A percentile compares a stretch with the other conserved stretches of the same genome.
These are phyloP conservation scores for Caenorhabditis macrosperma DNA, from an alignment of 2,888 invertebrate species.

Conservation along the genomic window DNA sequence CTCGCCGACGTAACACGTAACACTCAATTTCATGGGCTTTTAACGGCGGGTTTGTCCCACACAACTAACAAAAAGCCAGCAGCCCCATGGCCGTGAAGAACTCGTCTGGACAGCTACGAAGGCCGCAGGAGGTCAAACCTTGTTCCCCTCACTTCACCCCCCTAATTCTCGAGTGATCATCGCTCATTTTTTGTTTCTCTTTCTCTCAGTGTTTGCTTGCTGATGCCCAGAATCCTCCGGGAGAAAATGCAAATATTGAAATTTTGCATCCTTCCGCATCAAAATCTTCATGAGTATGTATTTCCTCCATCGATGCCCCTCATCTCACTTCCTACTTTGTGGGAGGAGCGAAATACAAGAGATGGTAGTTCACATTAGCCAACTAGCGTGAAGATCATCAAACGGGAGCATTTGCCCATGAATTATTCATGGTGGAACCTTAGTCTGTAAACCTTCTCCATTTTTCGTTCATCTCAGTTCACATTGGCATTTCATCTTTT, in stretches of 20 bases:
- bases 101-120: slow-evolving; percentile 23
- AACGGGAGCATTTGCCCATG: slow-evolving; percentile 25
- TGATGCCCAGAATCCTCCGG: slow-evolving; percentile 18
- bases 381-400: slow-evolving; percentile 45
- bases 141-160: neutral
- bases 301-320: slow-evolving; percentile 41
- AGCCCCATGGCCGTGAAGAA: slow-evolving; percentile 33
- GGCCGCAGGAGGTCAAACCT: slow-evolving; percentile 16
- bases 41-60: slow-evolving; percentile 49
- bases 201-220: slow-evolving; percentile 28
- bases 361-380: slow-evolving; percentile 30
- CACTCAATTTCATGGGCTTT: slow-evolving; percentile 63
- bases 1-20: slow-evolving; percentile 60
- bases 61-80: slow-evolving; percentile 48
- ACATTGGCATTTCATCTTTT: slow-evolving; percentile 18
- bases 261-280: slow-evolving; percentile 29
- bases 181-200: slow-evolving; percentile 28
- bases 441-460: slow-evolving; percentile 35
- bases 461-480: neutral
- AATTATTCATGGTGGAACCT: slow-evolving; percentile 38
- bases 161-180: slow-evolving; percentile 23
- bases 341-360: neutral
- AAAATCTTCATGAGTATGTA: slow-evolving; percentile 16
- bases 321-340: slow-evolving; percentile 8
- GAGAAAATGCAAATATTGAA: slow-evolving; percentile 56